These are phyloP conservation scores for Acanthosepion esculentum DNA, from an alignment of 2,888 invertebrate species.

Conservation along the genomic window DNA sequence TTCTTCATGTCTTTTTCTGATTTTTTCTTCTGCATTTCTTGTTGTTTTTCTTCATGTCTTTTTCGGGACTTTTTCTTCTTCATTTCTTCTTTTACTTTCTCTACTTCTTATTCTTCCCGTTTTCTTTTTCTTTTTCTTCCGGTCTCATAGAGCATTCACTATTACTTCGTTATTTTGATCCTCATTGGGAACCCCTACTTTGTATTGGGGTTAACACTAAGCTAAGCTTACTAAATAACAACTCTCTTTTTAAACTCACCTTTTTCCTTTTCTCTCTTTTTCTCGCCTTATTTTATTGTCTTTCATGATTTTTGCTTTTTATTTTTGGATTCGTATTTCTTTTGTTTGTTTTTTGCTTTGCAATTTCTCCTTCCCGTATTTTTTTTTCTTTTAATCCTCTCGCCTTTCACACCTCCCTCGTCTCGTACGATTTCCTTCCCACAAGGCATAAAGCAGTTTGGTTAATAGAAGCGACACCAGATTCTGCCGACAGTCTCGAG, in stretches of 20 bases:
- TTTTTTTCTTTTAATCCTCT: neutral
- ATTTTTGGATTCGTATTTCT: neutral
- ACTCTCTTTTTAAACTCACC: too few relatives aligned
- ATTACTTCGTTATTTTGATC: too few relatives aligned
- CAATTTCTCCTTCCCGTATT: too few relatives aligned
- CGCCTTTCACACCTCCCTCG: neutral
- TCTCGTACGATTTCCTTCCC: conserved; percentile 33
- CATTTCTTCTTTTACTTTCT: neutral
- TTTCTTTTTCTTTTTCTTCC: neutral
- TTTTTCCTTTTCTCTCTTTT: too few relatives aligned
- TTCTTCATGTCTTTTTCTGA: too few relatives aligned
- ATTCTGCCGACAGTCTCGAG: neutral
- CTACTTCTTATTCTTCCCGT: neutral
- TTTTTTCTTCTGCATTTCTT: too few relatives aligned
- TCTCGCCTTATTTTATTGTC: too few relatives aligned
- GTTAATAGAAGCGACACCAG: neutral
- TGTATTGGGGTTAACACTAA: too few relatives aligned
- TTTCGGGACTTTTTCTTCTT: neutral
- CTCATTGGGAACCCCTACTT: too few relatives aligned
- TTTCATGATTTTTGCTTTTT: neutral
- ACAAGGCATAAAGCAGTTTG: neutral
- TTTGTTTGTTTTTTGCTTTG: neutral
- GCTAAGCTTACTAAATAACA: too few relatives aligned
- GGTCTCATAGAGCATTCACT: too few relatives aligned
- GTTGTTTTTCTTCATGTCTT: too few relatives aligned